phyloP scores from a whole-genome alignment of 2,113 vertebrate genomes.

The Saguinus imperator region DNA sequence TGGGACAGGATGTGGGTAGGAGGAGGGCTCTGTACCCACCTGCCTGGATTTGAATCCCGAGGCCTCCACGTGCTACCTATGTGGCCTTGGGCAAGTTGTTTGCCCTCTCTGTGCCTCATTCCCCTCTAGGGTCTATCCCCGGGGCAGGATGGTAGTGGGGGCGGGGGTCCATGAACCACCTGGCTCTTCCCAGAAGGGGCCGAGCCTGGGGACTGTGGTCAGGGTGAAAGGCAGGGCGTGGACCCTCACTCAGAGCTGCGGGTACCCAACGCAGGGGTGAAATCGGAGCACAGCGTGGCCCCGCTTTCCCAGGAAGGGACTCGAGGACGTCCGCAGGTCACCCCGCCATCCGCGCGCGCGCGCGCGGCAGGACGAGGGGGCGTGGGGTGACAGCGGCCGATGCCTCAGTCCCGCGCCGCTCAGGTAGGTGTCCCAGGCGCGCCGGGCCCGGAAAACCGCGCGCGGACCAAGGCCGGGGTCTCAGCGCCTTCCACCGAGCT shows the following conservation, averaged over 20 bases:
- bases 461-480: neutral
- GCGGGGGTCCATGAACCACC: neutral
- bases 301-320: neutral
- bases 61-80: neutral
- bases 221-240: neutral
- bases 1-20: neutral
- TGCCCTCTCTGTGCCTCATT: neutral
- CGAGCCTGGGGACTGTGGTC: constrained; percentile 13
- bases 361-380: neutral
- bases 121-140: neutral
- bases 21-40: neutral
- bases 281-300: neutral
- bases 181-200: neutral
- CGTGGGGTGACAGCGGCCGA: neutral
- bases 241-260: neutral
- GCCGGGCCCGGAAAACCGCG: rapidly evolving
- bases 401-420: neutral
- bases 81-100: neutral
- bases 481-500: neutral
- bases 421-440: neutral
- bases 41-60: neutral
- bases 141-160: neutral
- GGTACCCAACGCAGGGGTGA: neutral
- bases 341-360: neutral
- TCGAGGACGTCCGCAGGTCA: neutral